Percentiles rank a stretch among this genome's conserved stretches.
phyloP scores from a whole-genome alignment of 53 echinoderm and acorn worm species.

The Henricia sp. region DNA sequence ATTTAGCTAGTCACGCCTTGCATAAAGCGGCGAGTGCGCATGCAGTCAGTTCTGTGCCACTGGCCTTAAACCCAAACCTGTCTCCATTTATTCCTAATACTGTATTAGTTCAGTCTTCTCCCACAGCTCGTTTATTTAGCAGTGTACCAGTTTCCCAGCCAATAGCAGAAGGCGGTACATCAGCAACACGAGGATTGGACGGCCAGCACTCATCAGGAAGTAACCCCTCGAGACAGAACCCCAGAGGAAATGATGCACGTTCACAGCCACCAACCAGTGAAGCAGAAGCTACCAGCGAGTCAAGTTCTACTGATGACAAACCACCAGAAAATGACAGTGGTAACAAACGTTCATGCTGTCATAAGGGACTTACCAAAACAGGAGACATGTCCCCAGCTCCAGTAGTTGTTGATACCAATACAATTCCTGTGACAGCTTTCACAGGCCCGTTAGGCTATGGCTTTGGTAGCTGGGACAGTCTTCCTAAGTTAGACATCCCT shows the following conservation, averaged over 20 bases:
- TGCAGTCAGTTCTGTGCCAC: neutral
- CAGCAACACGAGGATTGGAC: neutral
- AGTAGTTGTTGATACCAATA: neutral
- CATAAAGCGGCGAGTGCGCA: too few relatives aligned
- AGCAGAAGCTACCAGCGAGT: neutral
- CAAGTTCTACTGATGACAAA: conserved; percentile 6
- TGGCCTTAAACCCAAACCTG: neutral
- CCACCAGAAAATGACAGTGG: neutral
- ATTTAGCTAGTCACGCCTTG: too few relatives aligned
- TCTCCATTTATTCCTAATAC: neutral
- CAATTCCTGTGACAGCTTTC: neutral
- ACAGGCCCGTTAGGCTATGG: neutral
- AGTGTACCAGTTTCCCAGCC: neutral
- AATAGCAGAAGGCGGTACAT: neutral
- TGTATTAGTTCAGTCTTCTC: neutral
- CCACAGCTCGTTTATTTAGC: neutral
- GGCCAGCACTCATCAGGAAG: neutral
- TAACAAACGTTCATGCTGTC: neutral
- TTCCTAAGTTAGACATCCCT: conserved; percentile 10
- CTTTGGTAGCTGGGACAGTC: neutral
- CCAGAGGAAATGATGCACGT: neutral
- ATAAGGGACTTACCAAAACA: neutral
- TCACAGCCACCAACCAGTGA: neutral
- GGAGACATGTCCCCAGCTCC: neutral
- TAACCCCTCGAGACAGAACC: neutral